Conservation (phyloP, 2,113 vertebrate species). For the Pantherophis guttatus region DNA sequence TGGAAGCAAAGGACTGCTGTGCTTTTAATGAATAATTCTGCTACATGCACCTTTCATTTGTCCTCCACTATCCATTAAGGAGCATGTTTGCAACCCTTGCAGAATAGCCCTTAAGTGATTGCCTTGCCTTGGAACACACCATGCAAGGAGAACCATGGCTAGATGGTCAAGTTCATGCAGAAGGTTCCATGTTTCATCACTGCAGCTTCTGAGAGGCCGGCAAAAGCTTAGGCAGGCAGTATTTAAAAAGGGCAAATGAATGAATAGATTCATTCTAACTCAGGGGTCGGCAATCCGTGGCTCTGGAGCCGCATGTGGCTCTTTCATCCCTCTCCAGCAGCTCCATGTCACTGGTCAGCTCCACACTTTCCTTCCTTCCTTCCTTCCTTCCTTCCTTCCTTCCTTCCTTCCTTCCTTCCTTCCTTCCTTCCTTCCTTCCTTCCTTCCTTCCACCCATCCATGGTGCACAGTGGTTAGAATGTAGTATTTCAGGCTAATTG, state of each 20-base stretch:
- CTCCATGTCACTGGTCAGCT: no score
- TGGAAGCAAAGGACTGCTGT: conserved; percentile 43
- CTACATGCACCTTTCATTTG: conserved; percentile 49
- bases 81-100: conserved; percentile 32
- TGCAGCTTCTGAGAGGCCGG: neutral
- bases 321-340: no score
- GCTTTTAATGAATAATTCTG: conserved; percentile 47
- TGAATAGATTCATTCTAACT: neutral
- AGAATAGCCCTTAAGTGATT: conserved; percentile 30
- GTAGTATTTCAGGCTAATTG: no score
- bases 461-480: no score
- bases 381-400: no score
- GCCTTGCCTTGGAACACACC: neutral
- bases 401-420: no score
- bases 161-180: neutral
- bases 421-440: no score
- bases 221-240: neutral
- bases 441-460: no score
- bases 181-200: neutral
- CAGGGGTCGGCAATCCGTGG: no score
- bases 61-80: conserved; percentile 32
- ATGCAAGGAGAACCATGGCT: neutral
- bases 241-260: neutral
- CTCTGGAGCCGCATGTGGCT: no score
- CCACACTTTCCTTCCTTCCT: no score